Evolutionary conservation across 2,797 vertebrate genomes (phyloP).

Genomic region (Micrastur ruficollis): DNA sequence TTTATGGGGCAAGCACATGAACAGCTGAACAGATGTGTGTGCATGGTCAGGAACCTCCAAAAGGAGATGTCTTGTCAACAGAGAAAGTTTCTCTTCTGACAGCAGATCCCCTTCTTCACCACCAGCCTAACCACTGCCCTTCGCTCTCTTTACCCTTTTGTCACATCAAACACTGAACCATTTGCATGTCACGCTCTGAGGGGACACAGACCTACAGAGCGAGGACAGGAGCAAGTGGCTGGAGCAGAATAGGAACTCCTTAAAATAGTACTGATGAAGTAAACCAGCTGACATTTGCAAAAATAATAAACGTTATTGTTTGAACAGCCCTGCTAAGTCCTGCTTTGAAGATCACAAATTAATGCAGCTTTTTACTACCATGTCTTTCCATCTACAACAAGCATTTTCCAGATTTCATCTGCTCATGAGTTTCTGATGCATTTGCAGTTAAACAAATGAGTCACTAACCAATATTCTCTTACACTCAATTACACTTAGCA

Average conservation of each 20-base stretch:
- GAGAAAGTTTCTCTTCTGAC: background rate
- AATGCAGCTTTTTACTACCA: conserved; percentile 19
- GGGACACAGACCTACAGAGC: background rate
- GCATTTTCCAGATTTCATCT: conserved; percentile 34
- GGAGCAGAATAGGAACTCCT: conserved; percentile 11
- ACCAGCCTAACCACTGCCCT: background rate
- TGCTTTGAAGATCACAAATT: conserved; percentile 22
- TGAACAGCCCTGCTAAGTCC: background rate
- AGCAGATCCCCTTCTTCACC: background rate
- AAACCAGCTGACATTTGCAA: conserved; percentile 21
- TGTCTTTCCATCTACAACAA: background rate
- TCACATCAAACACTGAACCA: background rate
- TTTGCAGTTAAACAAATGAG: conserved; percentile 49
- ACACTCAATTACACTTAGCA: conserved; percentile 15
- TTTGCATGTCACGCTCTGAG: background rate
- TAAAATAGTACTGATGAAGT: conserved; percentile 18
- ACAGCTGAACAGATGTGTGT: background rate
- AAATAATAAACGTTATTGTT: background rate
- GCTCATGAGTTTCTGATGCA: conserved; percentile 29
- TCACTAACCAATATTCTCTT: conserved; percentile 42
- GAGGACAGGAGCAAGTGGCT: background rate
- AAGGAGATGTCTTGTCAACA: background rate
- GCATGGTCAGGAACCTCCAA: background rate
- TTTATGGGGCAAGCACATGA: background rate
- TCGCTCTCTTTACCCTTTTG: background rate